Percentiles rank a stretch among this genome's conserved stretches.
phyloP scores from a whole-genome alignment of 1,140 invertebrate species.

The Psix sp. region DNA sequence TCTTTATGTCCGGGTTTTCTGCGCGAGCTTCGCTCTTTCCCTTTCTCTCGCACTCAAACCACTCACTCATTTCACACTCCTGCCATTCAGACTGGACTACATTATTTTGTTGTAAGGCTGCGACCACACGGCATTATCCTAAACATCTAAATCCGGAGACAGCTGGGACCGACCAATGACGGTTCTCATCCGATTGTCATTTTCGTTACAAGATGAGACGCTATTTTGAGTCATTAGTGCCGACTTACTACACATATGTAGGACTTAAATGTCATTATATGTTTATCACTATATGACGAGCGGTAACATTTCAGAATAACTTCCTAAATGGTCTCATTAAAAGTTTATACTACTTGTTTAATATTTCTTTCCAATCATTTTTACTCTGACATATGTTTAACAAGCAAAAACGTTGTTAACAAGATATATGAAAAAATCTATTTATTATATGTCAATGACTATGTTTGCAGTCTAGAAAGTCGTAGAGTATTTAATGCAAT shows the following conservation, averaged over 20 bases:
- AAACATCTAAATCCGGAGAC: conserved; percentile 77
- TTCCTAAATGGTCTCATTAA: conserved; percentile 30
- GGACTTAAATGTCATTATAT: conserved; percentile 43
- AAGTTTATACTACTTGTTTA: no score
- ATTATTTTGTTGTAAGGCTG: conserved; percentile 76
- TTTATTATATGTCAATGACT: no score
- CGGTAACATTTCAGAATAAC: conserved; percentile 15
- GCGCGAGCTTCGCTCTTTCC: conserved; percentile 7
- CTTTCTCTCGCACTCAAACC: conserved; percentile 23
- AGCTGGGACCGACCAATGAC: conserved; percentile 68
- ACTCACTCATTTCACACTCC: conserved; percentile 58
- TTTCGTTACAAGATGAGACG: conserved; percentile 8
- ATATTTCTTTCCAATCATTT: no score
- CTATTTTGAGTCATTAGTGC: conserved; percentile 49
- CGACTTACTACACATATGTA: conserved; percentile 47
- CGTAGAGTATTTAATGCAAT: no score
- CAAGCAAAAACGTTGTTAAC: no score
- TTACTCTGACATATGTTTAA: no score
- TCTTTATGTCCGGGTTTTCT: conserved; percentile 35
- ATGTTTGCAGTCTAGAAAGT: no score
- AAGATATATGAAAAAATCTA: no score
- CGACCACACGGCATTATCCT: conserved; percentile 75
- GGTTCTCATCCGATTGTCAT: conserved; percentile 66
- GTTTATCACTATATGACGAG: conserved; percentile 22
- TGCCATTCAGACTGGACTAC: conserved; percentile 74